Base-by-base conservation (phyloP, 2,113 vertebrate species). In the Girardinichthys multiradiatus region DNA sequence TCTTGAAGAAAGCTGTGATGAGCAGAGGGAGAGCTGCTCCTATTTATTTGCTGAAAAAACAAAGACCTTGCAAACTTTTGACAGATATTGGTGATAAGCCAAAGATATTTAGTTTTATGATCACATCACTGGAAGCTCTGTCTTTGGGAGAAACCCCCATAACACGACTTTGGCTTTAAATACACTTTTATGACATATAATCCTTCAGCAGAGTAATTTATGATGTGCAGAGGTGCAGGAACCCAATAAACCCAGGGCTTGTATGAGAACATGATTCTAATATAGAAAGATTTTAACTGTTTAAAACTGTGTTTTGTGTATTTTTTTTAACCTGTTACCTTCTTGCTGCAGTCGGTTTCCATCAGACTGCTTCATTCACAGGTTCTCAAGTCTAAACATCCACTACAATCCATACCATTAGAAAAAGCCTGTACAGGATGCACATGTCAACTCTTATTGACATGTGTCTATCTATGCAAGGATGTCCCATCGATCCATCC, bases 1-100 rank as follows among this genome's bases (percentile, higher is more conserved):
- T 64, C 70, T n/a, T 45, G 77, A 26, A 70, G 70, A 76, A 48
- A 27, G 59, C 19, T 83, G 76, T 77, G 80, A 78, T 70, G 61
- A 42, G 64, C 21, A 29, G 31, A 61, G 70, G 26, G 70, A 60
- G 80, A 83, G 80, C 71, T 66, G n/a, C 77, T 74, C 80, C 90
- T 90, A 89, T 92, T 91, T 93, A 92, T 92, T 83, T 70, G 70
- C 84, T 72, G 61, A 37, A 37, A 45, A 58, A 87, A 88, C 64
- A 77, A 82, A 78, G 85, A 76, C 39, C 0, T 21, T 62, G 61
- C 77, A 65, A 72, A 73, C 35, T n/a, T 66, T 64, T 87, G 83
- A 89, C 88, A 88, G 79, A 21, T 45, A 14, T 81, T 92, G 86
- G 80, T 77, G 19, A 57, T 4, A 3, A 74, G 89, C 91, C 91